Base-by-base conservation (phyloP, 2,113 vertebrate species). In the Ptilonorhynchus violaceus region DNA sequence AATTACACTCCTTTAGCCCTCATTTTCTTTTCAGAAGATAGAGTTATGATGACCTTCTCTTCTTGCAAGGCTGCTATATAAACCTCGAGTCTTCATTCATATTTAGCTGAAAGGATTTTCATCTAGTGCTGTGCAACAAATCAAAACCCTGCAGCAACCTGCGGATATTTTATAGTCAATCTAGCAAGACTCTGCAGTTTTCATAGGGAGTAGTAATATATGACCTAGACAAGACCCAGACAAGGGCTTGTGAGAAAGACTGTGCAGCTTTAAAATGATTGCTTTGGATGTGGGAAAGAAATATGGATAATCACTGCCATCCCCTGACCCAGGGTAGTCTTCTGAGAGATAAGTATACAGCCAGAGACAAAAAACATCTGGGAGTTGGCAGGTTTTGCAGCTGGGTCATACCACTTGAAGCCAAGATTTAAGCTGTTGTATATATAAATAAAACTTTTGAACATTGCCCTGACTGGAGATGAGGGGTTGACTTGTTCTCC, bases 171-270 rank as follows among this genome's bases (percentile, higher is more conserved):
- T 96, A 96, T 52, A 95, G 92, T 88, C 95, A 94, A 94, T 95
- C 92, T 82, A 96, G 96, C 14, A 94, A 96, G 96, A 97, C 73
- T 92, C 78, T 93, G 85, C 94, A 96, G 92, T 97, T 97, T 97
- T 97, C 97, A 95, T 89, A 97, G 73, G 55, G 84, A 96, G 88
- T 80, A 95, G 85, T 97, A 96, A 98, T 97, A 96, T 97, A 97
- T 81, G 97, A 96, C 95, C 98, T 94, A 96, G 95, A 97, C 93
- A 88, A 97, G 97, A 97, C 92, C 92, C 88, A 96, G 97, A 94
- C 94, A 93, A 49, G 72, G 88, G 84, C 93, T 96, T 95, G 83
- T 94, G 88, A 97, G 96, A 96, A 98, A 96, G 95, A 92, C 95
- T 11, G 30, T 15, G 47, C 63, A 86, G 93, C 58, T 97, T 96